Base-by-base conservation (phyloP, 2,888 invertebrate species). In the Frankliniella fusca region DNA sequence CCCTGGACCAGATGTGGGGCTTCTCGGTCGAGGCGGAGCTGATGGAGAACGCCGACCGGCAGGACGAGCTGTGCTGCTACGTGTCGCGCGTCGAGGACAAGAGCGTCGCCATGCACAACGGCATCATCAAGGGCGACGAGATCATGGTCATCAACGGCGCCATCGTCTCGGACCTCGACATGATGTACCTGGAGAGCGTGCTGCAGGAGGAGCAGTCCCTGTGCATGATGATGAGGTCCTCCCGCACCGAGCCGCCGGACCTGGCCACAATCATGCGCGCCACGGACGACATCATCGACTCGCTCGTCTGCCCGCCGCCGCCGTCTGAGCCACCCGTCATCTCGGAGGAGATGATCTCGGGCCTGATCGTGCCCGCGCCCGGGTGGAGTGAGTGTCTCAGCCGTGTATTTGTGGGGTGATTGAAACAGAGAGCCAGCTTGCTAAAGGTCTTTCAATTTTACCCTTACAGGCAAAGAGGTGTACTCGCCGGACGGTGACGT, bases 111-210 rank as follows among this genome's bases (percentile, higher is more conserved):
- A 96, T 97, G 94, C 95, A 95, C 89, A 97, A 97, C 90, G 97
- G 98, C 97, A 90, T 80, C 50, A 50, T 50, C 70, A 76, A 76
- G 61, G 61, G 97, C 87, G 98, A 98, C 90, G 98, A 98, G 91
- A 97, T 98, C 89, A 96, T 98, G 94, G 97, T 98, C 89, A 97
- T 98, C 90, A 98, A 98, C 91, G 97, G 97, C 85, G 97, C 97
- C 86, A 96, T 98, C 89, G 97, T 98, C 86, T 96, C 97, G 87
- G 98, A 98, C 91, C 92, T 98, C 90, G 98, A 98, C 92, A 98
- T 98, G 98, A 98, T 98, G 95, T 98, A 97, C 91, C 92, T 98
- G 88, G 98, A 98, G 90, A 96, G 96, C 87, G 95, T 98, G 84
- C 92, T 98, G 86, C 97, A 97, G 89, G 97, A 98, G 89, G 97